Evolutionary conservation across 2,797 vertebrate genomes (phyloP).

Genomic region (Microctenopoma lineatum): DNA sequence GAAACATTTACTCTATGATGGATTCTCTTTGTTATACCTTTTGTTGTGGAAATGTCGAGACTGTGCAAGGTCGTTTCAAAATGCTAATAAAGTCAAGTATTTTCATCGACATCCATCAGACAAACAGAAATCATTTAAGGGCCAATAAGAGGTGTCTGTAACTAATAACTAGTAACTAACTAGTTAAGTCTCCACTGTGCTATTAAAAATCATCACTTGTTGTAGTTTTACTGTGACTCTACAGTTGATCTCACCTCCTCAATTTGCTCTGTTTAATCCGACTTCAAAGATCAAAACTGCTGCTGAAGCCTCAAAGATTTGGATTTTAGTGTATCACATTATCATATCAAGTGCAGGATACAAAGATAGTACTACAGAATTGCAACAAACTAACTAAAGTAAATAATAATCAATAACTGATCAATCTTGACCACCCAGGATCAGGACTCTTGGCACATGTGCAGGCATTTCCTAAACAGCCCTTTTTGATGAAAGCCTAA

Average conservation of each 20-base stretch:
- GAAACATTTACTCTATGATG: background rate
- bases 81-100: background rate
- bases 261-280: background rate
- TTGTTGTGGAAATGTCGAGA: background rate
- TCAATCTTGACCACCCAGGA: constrained; percentile 16
- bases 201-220: background rate
- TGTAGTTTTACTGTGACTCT: background rate
- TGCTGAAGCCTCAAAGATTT: constrained; percentile 38
- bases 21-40: background rate
- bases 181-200: background rate
- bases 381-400: constrained; percentile 59
- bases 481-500: constrained; percentile 63
- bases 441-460: constrained; percentile 21
- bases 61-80: background rate
- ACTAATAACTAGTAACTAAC: too few relatives aligned
- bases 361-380: constrained; percentile 62
- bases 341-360: constrained; percentile 74
- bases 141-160: background rate
- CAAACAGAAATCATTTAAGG: constrained; percentile 5
- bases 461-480: constrained; percentile 48
- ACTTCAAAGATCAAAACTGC: constrained; percentile 22
- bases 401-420: constrained; percentile 42
- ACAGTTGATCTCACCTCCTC: constrained; percentile 1
- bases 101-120: background rate
- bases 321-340: constrained; percentile 71